A percentile compares a stretch with the other conserved stretches of the same genome.
phyloP scores from a whole-genome alignment of 2,113 vertebrate species.

The Addax nasomaculatus region DNA sequence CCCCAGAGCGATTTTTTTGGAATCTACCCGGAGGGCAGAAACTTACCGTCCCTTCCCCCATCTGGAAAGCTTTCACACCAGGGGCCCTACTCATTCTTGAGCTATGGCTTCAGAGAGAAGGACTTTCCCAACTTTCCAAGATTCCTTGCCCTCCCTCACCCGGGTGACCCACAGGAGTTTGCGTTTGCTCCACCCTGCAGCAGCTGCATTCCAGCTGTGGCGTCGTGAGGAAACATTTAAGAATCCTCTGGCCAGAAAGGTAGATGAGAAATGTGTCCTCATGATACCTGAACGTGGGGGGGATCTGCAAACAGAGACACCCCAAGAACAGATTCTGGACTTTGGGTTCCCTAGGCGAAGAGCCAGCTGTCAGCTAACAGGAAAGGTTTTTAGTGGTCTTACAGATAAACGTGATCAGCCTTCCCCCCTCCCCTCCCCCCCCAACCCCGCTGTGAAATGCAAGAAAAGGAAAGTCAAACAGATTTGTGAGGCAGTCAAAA shows the following conservation, averaged over 20 bases:
- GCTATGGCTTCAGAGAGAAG: slow-evolving; percentile 46
- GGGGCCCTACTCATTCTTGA: slow-evolving; percentile 48
- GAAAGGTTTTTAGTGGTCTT: background rate
- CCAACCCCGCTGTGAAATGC: background rate
- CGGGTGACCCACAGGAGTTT: slow-evolving; percentile 40
- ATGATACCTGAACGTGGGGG: background rate
- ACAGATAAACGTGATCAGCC: background rate
- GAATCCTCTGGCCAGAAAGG: slow-evolving; percentile 49
- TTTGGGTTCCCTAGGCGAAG: background rate
- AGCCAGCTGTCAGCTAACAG: background rate
- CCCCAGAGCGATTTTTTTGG: slow-evolving; percentile 30
- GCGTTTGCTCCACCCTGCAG: background rate
- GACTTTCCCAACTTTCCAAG: slow-evolving; percentile 56
- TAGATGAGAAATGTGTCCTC: background rate
- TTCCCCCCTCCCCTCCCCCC: background rate
- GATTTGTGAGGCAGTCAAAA: slow-evolving; percentile 21
- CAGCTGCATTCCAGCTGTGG: slow-evolving; percentile 71
- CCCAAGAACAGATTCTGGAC: background rate
- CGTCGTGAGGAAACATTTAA: slow-evolving; percentile 1
- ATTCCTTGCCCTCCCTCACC: slow-evolving; percentile 35
- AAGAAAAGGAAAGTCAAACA: slow-evolving; percentile 18
- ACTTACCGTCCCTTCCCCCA: slow-evolving; percentile 21
- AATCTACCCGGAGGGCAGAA: slow-evolving; percentile 51
- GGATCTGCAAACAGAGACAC: background rate
- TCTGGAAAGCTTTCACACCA: slow-evolving; percentile 64